Conservation (phyloP, 2,888 invertebrate genomes). For the Pristionchus entomophagus region DNA sequence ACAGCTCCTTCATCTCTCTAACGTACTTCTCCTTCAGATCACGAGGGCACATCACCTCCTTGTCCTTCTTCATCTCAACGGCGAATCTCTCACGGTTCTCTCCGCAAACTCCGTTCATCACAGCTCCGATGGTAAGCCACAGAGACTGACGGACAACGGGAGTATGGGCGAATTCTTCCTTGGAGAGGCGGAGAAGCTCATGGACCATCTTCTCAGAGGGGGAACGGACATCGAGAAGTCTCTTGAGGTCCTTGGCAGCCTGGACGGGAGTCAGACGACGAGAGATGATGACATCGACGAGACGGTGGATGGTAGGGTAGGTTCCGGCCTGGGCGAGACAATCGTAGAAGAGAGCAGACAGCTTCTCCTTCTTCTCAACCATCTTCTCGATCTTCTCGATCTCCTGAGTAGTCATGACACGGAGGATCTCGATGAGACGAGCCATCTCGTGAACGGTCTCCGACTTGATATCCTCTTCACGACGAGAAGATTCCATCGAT, state of each 20-base stretch:
- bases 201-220: constrained; percentile 51
- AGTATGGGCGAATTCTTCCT: constrained; percentile 47
- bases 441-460: constrained; percentile 59
- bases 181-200: constrained; percentile 50
- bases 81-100: constrained; percentile 50
- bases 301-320: constrained; percentile 56
- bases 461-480: constrained; percentile 50
- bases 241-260: constrained; percentile 49
- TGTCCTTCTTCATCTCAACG: constrained; percentile 24
- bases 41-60: constrained; percentile 58
- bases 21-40: constrained; percentile 63
- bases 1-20: constrained; percentile 56
- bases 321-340: constrained; percentile 66
- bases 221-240: constrained; percentile 50
- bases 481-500: constrained; percentile 12
- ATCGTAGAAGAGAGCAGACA: constrained; percentile 64
- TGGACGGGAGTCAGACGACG: constrained; percentile 45
- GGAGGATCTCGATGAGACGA: constrained; percentile 67
- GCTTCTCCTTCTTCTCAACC: constrained; percentile 52
- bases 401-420: constrained; percentile 60
- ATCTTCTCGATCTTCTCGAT: constrained; percentile 60
- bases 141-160: constrained; percentile 63
- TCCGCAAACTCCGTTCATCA: constrained; percentile 68
- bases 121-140: constrained; percentile 66
- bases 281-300: constrained; percentile 55